Conservation (phyloP, 1,140 invertebrate genomes). For the Panonychus citri region DNA sequence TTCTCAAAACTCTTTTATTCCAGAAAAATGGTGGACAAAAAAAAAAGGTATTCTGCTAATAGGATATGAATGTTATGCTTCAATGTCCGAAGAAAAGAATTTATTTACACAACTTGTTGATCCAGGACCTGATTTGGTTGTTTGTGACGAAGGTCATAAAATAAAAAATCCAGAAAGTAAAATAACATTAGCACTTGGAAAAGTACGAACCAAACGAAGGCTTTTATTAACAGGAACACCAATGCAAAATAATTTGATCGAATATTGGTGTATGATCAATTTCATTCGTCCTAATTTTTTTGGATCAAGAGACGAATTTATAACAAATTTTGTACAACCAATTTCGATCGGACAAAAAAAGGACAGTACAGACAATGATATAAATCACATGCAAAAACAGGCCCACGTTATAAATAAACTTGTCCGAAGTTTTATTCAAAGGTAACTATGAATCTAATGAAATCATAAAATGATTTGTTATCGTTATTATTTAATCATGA, state of each 20-base stretch:
- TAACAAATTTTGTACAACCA: slow-evolving; percentile 45
- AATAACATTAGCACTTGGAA: slow-evolving; percentile 69
- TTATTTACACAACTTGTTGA: slow-evolving; percentile 43
- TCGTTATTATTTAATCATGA: background rate
- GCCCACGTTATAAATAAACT: background rate
- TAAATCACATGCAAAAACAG: slow-evolving; percentile 1
- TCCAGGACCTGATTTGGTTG: slow-evolving; percentile 78
- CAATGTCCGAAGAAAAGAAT: slow-evolving; percentile 96
- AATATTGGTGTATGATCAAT: slow-evolving; percentile 77
- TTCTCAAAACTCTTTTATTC: no score
- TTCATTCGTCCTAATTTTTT: slow-evolving; percentile 71
- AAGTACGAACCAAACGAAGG: slow-evolving; percentile 54
- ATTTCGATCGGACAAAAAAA: slow-evolving; percentile 1
- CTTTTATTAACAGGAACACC: slow-evolving; percentile 46
- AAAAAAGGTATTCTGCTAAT: background rate
- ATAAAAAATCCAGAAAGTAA: slow-evolving; percentile 86
- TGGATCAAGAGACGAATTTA: slow-evolving; percentile 76
- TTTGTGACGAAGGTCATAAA: slow-evolving; percentile 85
- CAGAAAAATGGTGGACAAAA: no score
- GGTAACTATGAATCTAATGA: background rate
- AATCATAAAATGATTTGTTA: no score
- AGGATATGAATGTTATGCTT: background rate
- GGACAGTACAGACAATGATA: background rate
- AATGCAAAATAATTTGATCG: background rate
- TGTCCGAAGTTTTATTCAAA: slow-evolving; percentile 16